Conservation (phyloP, 1,140 invertebrate species). For the Habropoda laboriosa region DNA sequence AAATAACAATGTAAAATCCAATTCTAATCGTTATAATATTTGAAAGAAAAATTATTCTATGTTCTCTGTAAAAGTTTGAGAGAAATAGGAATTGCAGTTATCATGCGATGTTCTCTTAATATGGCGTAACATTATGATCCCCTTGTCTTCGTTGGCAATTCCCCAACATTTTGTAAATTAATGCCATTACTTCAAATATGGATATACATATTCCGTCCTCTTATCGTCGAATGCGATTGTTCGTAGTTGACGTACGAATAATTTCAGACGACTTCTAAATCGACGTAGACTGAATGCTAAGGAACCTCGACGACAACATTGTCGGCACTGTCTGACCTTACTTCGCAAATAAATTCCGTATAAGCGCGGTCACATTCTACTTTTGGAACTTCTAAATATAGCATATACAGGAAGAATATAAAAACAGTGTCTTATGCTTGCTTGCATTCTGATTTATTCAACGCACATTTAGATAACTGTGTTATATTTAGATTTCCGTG, state of each 20-base stretch:
- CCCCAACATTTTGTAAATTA: neutral
- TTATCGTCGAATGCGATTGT: too few species aligned
- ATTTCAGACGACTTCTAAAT: neutral
- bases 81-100: too few species aligned
- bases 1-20: too few species aligned
- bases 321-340: neutral
- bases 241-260: neutral
- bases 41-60: too few species aligned
- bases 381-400: neutral
- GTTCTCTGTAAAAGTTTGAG: too few species aligned
- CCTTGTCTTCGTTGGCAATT: neutral
- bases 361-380: neutral
- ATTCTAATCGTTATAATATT: too few species aligned
- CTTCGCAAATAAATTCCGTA: neutral
- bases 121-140: too few species aligned
- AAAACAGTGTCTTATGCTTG: neutral
- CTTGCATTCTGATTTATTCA: too few species aligned
- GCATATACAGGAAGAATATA: too few species aligned
- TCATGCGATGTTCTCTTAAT: too few species aligned
- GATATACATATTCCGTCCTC: neutral
- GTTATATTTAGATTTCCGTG: too few species aligned
- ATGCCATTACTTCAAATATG: neutral
- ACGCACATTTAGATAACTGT: too few species aligned
- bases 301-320: neutral
- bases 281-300: conserved; percentile 1